phyloP scores from a whole-genome alignment of 2,113 vertebrate species.

The Phasianus colchicus region DNA sequence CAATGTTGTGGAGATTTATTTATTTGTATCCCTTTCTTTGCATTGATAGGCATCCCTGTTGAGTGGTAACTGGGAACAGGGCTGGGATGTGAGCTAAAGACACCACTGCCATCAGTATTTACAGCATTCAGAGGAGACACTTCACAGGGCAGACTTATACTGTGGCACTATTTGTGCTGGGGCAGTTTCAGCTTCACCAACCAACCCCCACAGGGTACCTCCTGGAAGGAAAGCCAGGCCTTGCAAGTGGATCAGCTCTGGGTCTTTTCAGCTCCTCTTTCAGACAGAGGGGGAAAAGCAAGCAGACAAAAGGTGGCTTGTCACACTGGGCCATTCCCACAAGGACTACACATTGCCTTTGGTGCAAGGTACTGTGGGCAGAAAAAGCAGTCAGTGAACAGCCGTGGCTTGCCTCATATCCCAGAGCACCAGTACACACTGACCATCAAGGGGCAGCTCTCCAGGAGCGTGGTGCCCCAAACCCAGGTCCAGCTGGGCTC shows the following conservation, averaged over 20 bases:
- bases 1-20: background rate
- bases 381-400: background rate
- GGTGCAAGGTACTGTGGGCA: background rate
- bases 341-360: background rate
- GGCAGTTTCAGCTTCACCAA: background rate
- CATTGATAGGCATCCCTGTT: background rate
- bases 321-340: background rate
- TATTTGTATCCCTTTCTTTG: background rate
- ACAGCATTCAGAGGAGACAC: background rate
- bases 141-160: background rate
- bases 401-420: background rate
- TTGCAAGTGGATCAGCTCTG: background rate
- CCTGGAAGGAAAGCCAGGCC: accelerated
- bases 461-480: background rate
- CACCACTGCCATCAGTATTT: background rate
- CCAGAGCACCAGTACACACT: background rate
- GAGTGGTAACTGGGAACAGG: background rate
- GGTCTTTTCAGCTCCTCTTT: background rate
- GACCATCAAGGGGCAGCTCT: background rate
- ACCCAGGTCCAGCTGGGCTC: background rate
- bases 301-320: background rate
- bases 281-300: background rate
- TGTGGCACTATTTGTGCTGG: background rate
- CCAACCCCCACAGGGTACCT: background rate
- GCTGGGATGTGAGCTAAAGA: background rate